Percentiles rank a stretch among this genome's conserved stretches.
These are phyloP conservation scores for Scaptomyza montana DNA, from an alignment of 1,140 invertebrate species.

Conservation along the genomic window DNA sequence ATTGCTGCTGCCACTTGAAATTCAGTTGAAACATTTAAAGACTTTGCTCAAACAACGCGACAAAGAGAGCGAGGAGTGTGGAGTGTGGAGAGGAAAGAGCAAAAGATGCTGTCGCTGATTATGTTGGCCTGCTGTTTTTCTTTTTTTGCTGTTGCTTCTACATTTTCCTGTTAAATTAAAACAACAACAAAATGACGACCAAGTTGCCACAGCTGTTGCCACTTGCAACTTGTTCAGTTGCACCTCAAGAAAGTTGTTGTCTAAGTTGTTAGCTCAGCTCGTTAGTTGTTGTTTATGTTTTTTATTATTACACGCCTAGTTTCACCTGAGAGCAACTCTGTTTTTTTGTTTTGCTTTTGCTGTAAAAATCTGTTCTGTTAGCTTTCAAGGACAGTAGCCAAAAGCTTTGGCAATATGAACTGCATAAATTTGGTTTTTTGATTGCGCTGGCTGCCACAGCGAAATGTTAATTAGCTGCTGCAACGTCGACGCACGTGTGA, in stretches of 20 bases:
- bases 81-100: neutral
- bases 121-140: conserved; percentile 25
- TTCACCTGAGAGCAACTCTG: conserved; percentile 11
- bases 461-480: conserved; percentile 73
- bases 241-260: conserved; percentile 44
- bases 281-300: conserved; percentile 20
- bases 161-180: neutral
- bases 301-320: conserved; percentile 30
- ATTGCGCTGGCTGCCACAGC: conserved; percentile 52
- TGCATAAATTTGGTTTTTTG: conserved; percentile 68
- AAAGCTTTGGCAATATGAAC: conserved; percentile 47
- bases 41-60: conserved; percentile 3
- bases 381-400: conserved; percentile 55
- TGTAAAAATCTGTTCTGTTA: conserved; percentile 12
- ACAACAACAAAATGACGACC: neutral
- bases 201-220: conserved; percentile 47
- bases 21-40: conserved; percentile 37
- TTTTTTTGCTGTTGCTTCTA: no score
- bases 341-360: neutral
- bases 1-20: conserved; percentile 21
- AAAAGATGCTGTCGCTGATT: conserved; percentile 23
- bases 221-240: conserved; percentile 55
- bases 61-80: neutral
- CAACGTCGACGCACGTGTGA: conserved; percentile 56
- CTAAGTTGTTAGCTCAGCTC: conserved; percentile 37